A percentile compares a stretch with the other conserved stretches of the same genome.
Conservation (phyloP, 2,113 vertebrate species). For the Macaca fascicularis region T2T-MFA8v1.1 NC_088378.1:76674001-76674500, state of each 20-base stretch:
- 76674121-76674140: neutral
- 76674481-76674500: neutral
- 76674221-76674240: neutral
- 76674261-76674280: neutral
- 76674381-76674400: neutral
- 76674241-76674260: neutral
- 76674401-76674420: neutral
- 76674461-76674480: neutral
- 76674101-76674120: neutral
- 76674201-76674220: neutral
- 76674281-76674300: neutral
- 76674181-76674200: neutral
- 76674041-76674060: neutral
- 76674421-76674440: neutral
- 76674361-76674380: neutral
- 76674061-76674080: conserved; percentile 27
- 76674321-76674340: neutral
- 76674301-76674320: neutral
- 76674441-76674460: neutral
- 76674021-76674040: conserved; percentile 5
- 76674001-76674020: neutral
- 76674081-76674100: neutral
- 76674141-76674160: neutral
- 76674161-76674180: neutral
- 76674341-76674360: neutral